Evolutionary conservation across 92 coral and sea anemone species (phyloP).

Genomic region (Palythoa grandiflora): DNA sequence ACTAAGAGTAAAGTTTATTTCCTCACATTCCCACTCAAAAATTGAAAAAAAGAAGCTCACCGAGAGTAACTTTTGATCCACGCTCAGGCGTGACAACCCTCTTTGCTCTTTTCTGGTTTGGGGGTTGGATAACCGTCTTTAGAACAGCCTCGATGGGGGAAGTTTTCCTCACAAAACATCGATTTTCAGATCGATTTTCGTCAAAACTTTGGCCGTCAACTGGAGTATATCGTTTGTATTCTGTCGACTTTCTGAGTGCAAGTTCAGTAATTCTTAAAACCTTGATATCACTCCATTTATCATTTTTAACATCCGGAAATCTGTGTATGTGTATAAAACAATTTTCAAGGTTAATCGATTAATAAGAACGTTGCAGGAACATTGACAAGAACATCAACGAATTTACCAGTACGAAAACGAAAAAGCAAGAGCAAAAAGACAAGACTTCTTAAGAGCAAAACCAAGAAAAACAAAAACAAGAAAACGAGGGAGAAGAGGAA

Average conservation of each 20-base stretch:
- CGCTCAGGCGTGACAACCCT: not conserved
- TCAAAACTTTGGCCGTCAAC: not conserved
- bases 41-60: not conserved
- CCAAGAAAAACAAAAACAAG: too few relatives aligned
- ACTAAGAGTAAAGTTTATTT: not conserved
- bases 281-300: constrained; percentile 9
- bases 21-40: not conserved
- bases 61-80: not conserved
- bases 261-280: constrained; percentile 16
- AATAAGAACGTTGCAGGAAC: too few relatives aligned
- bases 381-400: too few relatives aligned
- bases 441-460: too few relatives aligned
- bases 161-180: not conserved
- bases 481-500: too few relatives aligned
- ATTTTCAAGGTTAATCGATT: too few relatives aligned
- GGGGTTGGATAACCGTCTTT: constrained; percentile 9
- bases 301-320: constrained; percentile 8
- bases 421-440: too few relatives aligned
- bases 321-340: not conserved
- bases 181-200: not conserved
- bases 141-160: constrained; percentile 30
- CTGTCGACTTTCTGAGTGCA: constrained; percentile 46
- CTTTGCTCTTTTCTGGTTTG: constrained; percentile 19
- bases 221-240: not conserved
- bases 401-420: too few relatives aligned